A percentile compares a stretch with the other conserved stretches of the same genome.
phyloP scores from a whole-genome alignment of 2,888 invertebrate species.

The Cheilosia scutellata region DNA sequence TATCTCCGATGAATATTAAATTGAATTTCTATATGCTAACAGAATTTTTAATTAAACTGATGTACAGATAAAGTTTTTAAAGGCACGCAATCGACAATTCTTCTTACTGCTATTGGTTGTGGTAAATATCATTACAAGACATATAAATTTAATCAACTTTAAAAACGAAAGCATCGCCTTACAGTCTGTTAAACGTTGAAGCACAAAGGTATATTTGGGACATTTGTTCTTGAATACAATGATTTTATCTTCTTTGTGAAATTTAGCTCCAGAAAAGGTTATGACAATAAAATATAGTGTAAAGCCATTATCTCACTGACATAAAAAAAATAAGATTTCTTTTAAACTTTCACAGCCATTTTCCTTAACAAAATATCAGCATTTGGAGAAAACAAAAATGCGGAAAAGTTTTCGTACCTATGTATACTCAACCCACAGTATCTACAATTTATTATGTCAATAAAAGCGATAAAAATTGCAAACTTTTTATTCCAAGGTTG shows the following conservation, averaged over 20 bases:
- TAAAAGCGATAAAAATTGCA: slow-evolving; percentile 27
- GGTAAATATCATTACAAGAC: neutral
- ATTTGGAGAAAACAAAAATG: neutral
- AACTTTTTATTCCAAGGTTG: slow-evolving; percentile 30
- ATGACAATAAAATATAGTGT: slow-evolving; percentile 26
- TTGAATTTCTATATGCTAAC: slow-evolving; percentile 4
- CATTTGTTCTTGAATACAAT: neutral
- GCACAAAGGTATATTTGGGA: neutral
- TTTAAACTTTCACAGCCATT: slow-evolving; percentile 32
- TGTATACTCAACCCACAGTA: slow-evolving; percentile 2
- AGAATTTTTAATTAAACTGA: slow-evolving; percentile 19
- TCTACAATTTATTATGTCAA: slow-evolving; percentile 25
- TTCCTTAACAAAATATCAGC: slow-evolving; percentile 8
- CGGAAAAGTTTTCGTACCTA: neutral
- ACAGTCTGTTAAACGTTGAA: neutral
- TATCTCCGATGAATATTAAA: slow-evolving; percentile 24
- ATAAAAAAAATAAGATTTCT: slow-evolving; percentile 23
- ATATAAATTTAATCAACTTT: slow-evolving; percentile 4
- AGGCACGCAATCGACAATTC: too few relatives aligned
- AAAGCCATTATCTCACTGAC: slow-evolving; percentile 8
- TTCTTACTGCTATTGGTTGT: too few relatives aligned
- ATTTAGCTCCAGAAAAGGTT: slow-evolving; percentile 1
- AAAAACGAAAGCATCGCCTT: slow-evolving; percentile 10
- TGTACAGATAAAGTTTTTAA: neutral
- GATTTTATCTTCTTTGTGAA: slow-evolving; percentile 26